Conservation (phyloP, 2,797 vertebrate genomes). For the Danionella dracula region DNA sequence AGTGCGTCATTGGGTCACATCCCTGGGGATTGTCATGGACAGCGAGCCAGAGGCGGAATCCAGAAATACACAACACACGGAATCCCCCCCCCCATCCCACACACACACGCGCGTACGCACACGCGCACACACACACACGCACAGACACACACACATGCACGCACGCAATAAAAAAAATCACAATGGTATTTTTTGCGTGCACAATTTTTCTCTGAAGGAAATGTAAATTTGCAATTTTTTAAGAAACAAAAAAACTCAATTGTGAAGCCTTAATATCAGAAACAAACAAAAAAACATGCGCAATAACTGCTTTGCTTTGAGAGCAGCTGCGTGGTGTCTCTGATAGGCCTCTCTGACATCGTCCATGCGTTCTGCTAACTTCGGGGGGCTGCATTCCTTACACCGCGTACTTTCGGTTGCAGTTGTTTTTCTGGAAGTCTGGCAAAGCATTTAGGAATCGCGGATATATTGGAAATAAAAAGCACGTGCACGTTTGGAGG, state of each 20-base stretch:
- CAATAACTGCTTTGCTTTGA: too few relatives aligned
- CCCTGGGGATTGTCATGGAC: neutral
- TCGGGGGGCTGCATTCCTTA: neutral
- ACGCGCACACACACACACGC: too few relatives aligned
- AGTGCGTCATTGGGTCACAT: slow-evolving; percentile 13
- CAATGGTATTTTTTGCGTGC: too few relatives aligned
- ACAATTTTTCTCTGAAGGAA: too few relatives aligned
- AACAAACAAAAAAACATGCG: too few relatives aligned
- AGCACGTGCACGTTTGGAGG: slow-evolving; percentile 87
- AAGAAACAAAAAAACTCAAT: too few relatives aligned
- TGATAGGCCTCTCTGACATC: neutral
- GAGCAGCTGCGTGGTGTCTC: too few relatives aligned
- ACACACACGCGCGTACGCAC: too few relatives aligned
- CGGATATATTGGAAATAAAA: slow-evolving; percentile 77
- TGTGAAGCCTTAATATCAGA: too few relatives aligned
- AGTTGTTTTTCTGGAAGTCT: slow-evolving; percentile 48
- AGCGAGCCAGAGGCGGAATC: slow-evolving; percentile 1
- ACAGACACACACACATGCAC: neutral
- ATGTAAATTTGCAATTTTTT: too few relatives aligned
- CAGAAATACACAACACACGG: slow-evolving; percentile 5
- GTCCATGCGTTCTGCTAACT: neutral
- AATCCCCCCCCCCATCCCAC: too few relatives aligned
- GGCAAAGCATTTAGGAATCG: slow-evolving; percentile 67
- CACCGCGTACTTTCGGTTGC: neutral
- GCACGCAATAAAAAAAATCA: neutral